Percentiles rank a stretch among this genome's conserved stretches.
These are phyloP conservation scores for Tribolium castaneum DNA, from an alignment of 1,140 invertebrate species.

Conservation along the genomic window DNA sequence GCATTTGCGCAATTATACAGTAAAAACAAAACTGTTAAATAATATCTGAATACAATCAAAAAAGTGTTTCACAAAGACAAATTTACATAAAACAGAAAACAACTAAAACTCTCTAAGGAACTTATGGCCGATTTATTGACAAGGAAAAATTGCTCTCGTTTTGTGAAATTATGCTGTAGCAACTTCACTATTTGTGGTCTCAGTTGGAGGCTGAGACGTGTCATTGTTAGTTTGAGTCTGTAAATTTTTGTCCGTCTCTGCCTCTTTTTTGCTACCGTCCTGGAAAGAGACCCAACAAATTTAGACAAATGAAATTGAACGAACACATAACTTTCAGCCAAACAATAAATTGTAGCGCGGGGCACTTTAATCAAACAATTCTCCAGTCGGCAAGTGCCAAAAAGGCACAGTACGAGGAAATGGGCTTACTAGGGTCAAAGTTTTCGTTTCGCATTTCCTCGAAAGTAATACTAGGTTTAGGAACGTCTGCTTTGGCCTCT, in stretches of 20 bases:
- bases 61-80: slow-evolving; percentile 28
- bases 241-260: slow-evolving; percentile 61
- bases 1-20: slow-evolving; percentile 41
- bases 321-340: background rate
- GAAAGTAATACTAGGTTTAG: slow-evolving; percentile 19
- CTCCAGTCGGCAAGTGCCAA: background rate
- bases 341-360: slow-evolving; percentile 36
- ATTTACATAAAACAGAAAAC: slow-evolving; percentile 38
- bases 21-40: slow-evolving; percentile 39
- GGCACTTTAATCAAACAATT: slow-evolving; percentile 30
- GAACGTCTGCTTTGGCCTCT: slow-evolving; percentile 33
- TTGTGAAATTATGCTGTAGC: slow-evolving; percentile 50
- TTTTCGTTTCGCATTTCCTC: background rate
- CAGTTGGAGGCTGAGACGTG: slow-evolving; percentile 53
- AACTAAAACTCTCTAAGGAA: slow-evolving; percentile 18
- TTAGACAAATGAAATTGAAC: slow-evolving; percentile 39
- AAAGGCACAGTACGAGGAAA: background rate
- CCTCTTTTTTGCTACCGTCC: slow-evolving; percentile 62
- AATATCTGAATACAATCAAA: slow-evolving; percentile 37
- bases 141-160: slow-evolving; percentile 37
- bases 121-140: slow-evolving; percentile 14
- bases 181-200: slow-evolving; percentile 55
- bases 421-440: too few relatives aligned
- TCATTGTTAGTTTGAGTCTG: slow-evolving; percentile 53
- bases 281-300: slow-evolving; percentile 62